A percentile compares a stretch with the other conserved stretches of the same genome.
Evolutionary conservation across 1,140 invertebrate species (phyloP).

Genomic region (Rhizoglyphus robini): DNA sequence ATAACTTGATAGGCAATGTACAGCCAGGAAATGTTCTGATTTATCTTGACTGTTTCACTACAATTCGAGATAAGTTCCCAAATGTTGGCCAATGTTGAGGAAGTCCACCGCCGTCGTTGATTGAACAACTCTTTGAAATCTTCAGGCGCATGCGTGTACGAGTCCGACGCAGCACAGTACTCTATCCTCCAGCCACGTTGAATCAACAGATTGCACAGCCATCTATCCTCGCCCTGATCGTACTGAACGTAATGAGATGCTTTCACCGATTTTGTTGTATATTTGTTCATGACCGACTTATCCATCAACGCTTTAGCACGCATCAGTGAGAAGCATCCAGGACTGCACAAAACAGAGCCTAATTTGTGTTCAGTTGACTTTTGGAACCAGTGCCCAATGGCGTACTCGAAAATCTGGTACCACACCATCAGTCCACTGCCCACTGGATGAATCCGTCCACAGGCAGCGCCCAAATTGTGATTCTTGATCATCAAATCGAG

Average conservation of each 20-base stretch:
- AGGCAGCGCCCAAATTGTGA: constrained; percentile 90
- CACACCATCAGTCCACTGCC: constrained; percentile 60
- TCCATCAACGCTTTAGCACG: constrained; percentile 46
- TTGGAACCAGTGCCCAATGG: constrained; percentile 52
- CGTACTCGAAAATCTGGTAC: constrained; percentile 54
- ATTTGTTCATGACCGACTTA: constrained; percentile 45
- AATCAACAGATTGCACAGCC: constrained; percentile 48
- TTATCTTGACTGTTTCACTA: constrained; percentile 39
- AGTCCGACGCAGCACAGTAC: constrained; percentile 50
- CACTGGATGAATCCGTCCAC: constrained; percentile 93
- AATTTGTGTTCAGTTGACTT: constrained; percentile 52
- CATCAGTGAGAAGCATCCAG: constrained; percentile 47
- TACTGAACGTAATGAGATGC: constrained; percentile 47
- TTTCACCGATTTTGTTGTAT: constrained; percentile 42
- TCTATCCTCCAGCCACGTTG: constrained; percentile 50
- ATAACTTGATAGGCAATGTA: constrained; percentile 42
- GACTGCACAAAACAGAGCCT: constrained; percentile 49
- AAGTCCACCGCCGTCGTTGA: constrained; percentile 48
- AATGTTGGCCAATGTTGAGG: constrained; percentile 51
- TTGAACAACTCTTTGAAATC: constrained; percentile 47
- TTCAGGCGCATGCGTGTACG: constrained; percentile 49
- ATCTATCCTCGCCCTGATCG: constrained; percentile 51
- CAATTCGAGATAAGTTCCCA: constrained; percentile 44
- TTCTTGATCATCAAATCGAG: constrained; percentile 99
- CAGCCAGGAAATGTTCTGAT: constrained; percentile 45